phyloP scores from a whole-genome alignment of 1,140 invertebrate species.

The Plutomurus gul region DNA sequence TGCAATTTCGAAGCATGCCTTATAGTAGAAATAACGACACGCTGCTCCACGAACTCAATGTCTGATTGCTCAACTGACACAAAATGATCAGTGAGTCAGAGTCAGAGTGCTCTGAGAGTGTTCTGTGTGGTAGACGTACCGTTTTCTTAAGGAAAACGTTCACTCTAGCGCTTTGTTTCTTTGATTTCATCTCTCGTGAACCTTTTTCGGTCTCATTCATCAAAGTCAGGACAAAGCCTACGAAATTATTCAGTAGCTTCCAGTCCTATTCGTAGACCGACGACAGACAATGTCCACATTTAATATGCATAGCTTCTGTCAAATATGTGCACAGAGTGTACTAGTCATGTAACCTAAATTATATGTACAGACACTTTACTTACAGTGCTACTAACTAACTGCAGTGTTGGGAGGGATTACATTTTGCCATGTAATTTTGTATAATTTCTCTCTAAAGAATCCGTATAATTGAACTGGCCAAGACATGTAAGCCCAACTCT shows the following conservation, averaged over 20 bases:
- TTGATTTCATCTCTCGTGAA: background rate
- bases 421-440: too few species aligned
- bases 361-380: background rate
- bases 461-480: too few species aligned
- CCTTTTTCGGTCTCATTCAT: background rate
- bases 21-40: background rate
- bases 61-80: background rate
- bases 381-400: background rate
- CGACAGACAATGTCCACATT: background rate
- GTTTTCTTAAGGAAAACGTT: background rate
- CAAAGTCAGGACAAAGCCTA: slow-evolving; percentile 7
- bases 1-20: background rate
- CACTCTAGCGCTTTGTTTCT: background rate
- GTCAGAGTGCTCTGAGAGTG: background rate
- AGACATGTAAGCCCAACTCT: too few species aligned
- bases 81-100: background rate
- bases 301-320: background rate
- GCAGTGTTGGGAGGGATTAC: too few species aligned
- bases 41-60: background rate
- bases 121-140: background rate
- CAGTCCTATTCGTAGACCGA: background rate
- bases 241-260: background rate
- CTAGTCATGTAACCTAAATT: background rate
- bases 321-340: too few species aligned
- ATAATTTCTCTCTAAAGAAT: too few species aligned